Percentiles rank a stretch among this genome's conserved stretches.
Evolutionary conservation across 2,797 vertebrate genomes (phyloP).

Genomic region (Otolemur crassicaudatus): DNA sequence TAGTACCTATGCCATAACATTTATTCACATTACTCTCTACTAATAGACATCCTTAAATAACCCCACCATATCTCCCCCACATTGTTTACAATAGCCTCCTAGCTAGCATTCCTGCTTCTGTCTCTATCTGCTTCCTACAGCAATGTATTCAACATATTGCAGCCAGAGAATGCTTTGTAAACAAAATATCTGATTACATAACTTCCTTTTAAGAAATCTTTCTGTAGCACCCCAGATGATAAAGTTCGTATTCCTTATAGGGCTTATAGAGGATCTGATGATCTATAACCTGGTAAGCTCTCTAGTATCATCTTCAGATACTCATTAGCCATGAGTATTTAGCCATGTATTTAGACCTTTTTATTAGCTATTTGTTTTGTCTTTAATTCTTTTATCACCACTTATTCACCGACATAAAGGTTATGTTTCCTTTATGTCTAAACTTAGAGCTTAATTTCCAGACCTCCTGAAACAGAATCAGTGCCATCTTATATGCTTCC

Average conservation of each 20-base stretch:
- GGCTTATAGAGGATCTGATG: not conserved
- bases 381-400: not conserved
- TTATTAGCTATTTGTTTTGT: not conserved
- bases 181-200: not conserved
- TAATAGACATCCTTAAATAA: not conserved
- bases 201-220: not conserved
- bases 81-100: not conserved
- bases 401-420: not conserved
- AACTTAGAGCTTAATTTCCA: constrained; percentile 15
- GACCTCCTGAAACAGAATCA: not conserved
- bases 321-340: not conserved
- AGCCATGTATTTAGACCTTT: not conserved
- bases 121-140: not conserved
- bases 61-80: no score
- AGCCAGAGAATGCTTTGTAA: not conserved
- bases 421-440: not conserved
- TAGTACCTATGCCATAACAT: not conserved
- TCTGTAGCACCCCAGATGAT: not conserved
- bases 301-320: not conserved
- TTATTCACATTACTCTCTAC: not conserved
- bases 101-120: not conserved
- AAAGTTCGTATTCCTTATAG: not conserved
- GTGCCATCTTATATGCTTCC: not conserved
- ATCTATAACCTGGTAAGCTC: not conserved
- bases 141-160: not conserved